Evolutionary conservation across 2,113 vertebrate species (phyloP).

Genomic region (Aplodontia rufa): DNA sequence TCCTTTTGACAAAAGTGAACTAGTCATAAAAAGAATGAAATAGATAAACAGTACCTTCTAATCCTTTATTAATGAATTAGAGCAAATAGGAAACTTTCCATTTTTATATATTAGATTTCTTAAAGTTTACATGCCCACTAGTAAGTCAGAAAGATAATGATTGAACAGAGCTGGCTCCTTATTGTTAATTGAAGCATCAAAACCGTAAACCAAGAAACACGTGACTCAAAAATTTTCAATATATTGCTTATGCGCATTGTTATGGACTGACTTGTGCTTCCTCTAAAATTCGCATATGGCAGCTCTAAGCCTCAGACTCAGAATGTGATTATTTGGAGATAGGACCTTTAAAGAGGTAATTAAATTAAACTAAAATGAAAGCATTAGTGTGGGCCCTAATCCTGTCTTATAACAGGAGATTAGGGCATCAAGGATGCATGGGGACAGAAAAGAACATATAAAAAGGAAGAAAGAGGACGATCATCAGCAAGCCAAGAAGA

Average conservation of each 20-base stretch:
- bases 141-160: conserved; percentile 10
- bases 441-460: not conserved
- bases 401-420: not conserved
- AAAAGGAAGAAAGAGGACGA: not conserved
- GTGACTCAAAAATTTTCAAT: not conserved
- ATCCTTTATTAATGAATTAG: not conserved
- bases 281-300: not conserved
- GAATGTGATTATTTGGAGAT: not conserved
- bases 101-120: not conserved
- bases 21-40: not conserved
- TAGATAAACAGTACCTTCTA: not conserved
- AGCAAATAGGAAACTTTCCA: not conserved
- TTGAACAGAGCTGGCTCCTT: not conserved
- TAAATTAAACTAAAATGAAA: not conserved
- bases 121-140: not conserved
- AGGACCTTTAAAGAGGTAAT: not conserved
- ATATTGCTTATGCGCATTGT: not conserved
- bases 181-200: not conserved
- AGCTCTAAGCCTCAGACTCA: too few relatives aligned
- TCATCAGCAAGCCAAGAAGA: not conserved
- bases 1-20: conserved; percentile 13
- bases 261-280: not conserved
- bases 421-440: not conserved
- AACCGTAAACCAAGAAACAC: not conserved
- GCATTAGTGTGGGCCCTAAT: not conserved